Evolutionary conservation across 2,797 vertebrate species (phyloP).

Genomic region (Micropoecilia bifurca): DNA sequence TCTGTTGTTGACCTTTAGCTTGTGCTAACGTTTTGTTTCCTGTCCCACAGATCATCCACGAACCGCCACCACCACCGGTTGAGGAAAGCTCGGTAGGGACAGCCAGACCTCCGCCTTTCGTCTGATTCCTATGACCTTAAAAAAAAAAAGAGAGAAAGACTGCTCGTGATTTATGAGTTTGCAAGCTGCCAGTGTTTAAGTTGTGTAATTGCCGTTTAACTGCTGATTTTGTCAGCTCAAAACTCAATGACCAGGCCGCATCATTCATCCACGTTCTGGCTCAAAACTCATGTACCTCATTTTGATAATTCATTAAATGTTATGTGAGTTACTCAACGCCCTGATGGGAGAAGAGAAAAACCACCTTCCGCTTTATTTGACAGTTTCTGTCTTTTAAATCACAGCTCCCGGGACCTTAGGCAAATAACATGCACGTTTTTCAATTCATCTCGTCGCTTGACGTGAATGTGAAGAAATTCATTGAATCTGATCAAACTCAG

Average conservation of each 20-base stretch:
- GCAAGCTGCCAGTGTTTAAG: slow-evolving; percentile 40
- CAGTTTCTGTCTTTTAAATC: slow-evolving; percentile 22
- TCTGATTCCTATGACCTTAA: slow-evolving; percentile 12
- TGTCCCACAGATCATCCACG: slow-evolving; percentile 91
- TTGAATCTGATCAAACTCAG: slow-evolving; percentile 2
- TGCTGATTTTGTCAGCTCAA: slow-evolving; percentile 28
- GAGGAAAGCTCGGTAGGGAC: slow-evolving; percentile 94
- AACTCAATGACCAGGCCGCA: slow-evolving; percentile 22
- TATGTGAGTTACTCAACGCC: slow-evolving; percentile 34
- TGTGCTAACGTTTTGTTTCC: slow-evolving; percentile 2
- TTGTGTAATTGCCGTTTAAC: slow-evolving; percentile 36
- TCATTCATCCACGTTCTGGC: slow-evolving; percentile 35
- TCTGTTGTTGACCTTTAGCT: slow-evolving; percentile 17
- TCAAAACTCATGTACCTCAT: slow-evolving; percentile 14
- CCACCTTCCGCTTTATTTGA: not conserved
- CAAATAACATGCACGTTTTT: not conserved
- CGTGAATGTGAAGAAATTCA: not conserved
- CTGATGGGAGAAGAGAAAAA: slow-evolving; percentile 34
- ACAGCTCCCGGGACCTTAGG: not conserved
- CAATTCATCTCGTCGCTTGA: not conserved
- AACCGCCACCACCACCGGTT: slow-evolving; percentile 87
- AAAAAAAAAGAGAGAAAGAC: slow-evolving; percentile 10
- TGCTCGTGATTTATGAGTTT: slow-evolving; percentile 30
- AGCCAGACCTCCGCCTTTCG: not conserved
- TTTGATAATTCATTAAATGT: slow-evolving; percentile 35